Evolutionary conservation across 2,888 invertebrate genomes (phyloP).

Genomic region (Sinopyrophorus schimmeli): DNA sequence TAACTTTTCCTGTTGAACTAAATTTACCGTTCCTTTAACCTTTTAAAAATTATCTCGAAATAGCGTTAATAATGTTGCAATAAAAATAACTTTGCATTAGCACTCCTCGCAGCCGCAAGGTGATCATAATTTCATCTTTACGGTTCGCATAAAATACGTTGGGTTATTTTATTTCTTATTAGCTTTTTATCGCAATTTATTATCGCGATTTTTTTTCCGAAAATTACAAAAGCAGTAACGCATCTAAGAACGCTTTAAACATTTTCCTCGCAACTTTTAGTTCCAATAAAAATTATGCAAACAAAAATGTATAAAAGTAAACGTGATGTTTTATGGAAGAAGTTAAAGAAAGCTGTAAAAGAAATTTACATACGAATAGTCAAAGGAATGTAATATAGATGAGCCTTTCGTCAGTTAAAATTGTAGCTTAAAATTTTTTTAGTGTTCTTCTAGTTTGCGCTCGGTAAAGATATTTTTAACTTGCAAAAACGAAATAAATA

Average conservation of each 20-base stretch:
- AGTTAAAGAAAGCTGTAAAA: slow-evolving; percentile 29
- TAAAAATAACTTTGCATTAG: slow-evolving; percentile 19
- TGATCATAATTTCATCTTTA: slow-evolving; percentile 22
- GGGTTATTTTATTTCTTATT: slow-evolving; percentile 17
- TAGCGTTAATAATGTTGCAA: slow-evolving; percentile 18
- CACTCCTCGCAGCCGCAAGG: slow-evolving; percentile 10
- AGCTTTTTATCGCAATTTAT: slow-evolving; percentile 17
- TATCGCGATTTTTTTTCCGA: slow-evolving; percentile 3
- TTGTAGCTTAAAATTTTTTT: slow-evolving; percentile 24
- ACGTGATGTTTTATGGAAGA: slow-evolving; percentile 28
- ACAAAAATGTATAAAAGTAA: slow-evolving; percentile 27
- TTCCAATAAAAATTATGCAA: slow-evolving; percentile 26
- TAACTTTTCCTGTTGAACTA: no score
- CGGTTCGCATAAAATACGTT: slow-evolving; percentile 12
- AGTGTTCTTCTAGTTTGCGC: slow-evolving; percentile 12
- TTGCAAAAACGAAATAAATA: no score
- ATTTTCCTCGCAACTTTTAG: slow-evolving; percentile 12
- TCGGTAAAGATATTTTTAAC: slow-evolving; percentile 12
- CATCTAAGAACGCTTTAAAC: no score
- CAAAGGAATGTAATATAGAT: slow-evolving; percentile 26
- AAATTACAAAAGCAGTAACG: slow-evolving; percentile 9
- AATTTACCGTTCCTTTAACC: no score
- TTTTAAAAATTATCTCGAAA: slow-evolving; percentile 13
- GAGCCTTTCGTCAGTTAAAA: slow-evolving; percentile 24
- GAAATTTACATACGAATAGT: slow-evolving; percentile 31